Conservation (phyloP, 2,113 vertebrate species). For the Nothocercus julius region DNA sequence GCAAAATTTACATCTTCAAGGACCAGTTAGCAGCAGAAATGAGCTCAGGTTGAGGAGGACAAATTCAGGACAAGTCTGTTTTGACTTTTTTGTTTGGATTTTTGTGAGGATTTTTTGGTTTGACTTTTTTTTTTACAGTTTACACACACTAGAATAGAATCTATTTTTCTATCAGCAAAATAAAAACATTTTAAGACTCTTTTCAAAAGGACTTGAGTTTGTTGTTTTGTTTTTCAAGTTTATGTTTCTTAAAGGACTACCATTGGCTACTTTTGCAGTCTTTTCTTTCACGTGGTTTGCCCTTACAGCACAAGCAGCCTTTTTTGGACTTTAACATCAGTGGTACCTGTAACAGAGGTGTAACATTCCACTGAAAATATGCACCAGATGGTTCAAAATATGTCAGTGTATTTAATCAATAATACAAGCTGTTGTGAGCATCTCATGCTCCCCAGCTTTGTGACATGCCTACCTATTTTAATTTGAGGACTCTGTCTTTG, state of each 20-base stretch:
- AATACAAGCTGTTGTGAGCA: not conserved
- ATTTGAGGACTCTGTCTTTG: not conserved
- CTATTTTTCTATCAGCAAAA: not conserved
- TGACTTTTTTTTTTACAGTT: not conserved
- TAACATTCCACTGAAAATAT: not conserved
- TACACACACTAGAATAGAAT: not conserved
- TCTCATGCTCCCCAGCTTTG: not conserved
- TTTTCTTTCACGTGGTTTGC: not conserved
- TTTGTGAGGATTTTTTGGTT: not conserved
- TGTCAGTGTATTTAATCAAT: not conserved
- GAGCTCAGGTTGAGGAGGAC: not conserved
- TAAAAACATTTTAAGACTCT: not conserved
- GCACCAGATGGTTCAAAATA: not conserved
- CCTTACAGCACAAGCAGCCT: not conserved
- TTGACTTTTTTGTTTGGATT: too few relatives aligned
- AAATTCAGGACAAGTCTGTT: not conserved
- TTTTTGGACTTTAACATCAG: not conserved
- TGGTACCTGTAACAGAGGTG: not conserved
- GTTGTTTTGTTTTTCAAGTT: not conserved
- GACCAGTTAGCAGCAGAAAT: too few relatives aligned
- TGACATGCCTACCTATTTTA: not conserved
- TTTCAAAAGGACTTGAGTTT: not conserved
- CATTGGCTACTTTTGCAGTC: not conserved
- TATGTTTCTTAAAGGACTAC: not conserved
- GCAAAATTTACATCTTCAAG: not conserved